Evolutionary conservation across 2,888 invertebrate species (phyloP).

Genomic region (Cantharis rustica): DNA sequence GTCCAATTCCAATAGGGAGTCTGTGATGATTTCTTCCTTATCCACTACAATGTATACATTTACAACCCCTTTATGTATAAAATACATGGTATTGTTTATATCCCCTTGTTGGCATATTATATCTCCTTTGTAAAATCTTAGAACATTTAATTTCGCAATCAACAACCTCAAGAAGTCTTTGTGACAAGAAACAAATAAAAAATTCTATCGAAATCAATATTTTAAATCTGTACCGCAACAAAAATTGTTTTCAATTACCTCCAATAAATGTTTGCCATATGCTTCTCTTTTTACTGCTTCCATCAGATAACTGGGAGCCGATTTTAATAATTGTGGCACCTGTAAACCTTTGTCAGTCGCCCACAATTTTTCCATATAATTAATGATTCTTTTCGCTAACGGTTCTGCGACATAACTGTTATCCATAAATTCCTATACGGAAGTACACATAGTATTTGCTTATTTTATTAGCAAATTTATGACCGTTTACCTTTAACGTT

Average conservation of each 20-base stretch:
- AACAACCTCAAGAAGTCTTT: conserved; percentile 38
- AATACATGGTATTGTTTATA: conserved; percentile 40
- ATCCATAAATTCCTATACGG: conserved; percentile 30
- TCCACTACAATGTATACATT: conserved; percentile 29
- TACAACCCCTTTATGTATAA: conserved; percentile 37
- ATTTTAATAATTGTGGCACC: conserved; percentile 33
- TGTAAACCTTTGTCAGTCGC: conserved; percentile 35
- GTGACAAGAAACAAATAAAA: conserved; percentile 37
- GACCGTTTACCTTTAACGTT: conserved; percentile 20
- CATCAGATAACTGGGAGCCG: conserved; percentile 33
- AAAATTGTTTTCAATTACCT: conserved; percentile 20
- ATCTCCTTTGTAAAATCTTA: conserved; percentile 33
- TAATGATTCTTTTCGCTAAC: conserved; percentile 29
- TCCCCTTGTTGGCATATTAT: conserved; percentile 41
- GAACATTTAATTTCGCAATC: conserved; percentile 30
- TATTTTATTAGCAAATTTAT: too few relatives aligned
- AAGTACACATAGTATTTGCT: too few relatives aligned
- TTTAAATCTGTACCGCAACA: background rate
- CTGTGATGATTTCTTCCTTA: conserved; percentile 35
- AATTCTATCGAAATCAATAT: conserved; percentile 22
- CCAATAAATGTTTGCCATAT: conserved; percentile 38
- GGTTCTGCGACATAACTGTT: conserved; percentile 34
- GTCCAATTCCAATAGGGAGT: conserved; percentile 33
- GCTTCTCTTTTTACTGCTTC: conserved; percentile 37
- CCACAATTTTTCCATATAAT: conserved; percentile 39